phyloP scores from a whole-genome alignment of 2,888 invertebrate genomes.

The Thyatira batis region DNA sequence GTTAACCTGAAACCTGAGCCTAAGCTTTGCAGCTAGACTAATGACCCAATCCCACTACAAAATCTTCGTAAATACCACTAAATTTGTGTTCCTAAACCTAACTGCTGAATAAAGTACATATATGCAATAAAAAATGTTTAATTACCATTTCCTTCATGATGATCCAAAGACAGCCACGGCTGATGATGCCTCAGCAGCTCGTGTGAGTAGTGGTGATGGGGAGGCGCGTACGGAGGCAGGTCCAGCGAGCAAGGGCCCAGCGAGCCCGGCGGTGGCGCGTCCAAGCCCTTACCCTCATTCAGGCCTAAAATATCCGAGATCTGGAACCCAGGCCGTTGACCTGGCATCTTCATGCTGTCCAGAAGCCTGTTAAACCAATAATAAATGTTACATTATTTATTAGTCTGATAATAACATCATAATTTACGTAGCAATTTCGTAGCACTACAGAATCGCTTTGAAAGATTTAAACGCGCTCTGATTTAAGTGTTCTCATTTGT shows the following conservation, averaged over 20 bases:
- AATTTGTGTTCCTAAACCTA: no score
- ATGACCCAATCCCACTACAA: no score
- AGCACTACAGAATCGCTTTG: background rate
- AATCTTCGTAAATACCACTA: no score
- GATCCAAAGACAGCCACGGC: constrained; percentile 71
- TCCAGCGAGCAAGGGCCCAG: constrained; percentile 60
- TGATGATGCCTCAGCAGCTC: constrained; percentile 73
- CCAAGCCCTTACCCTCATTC: constrained; percentile 85
- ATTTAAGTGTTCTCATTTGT: background rate
- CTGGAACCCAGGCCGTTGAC: constrained; percentile 92
- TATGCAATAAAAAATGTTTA: constrained; percentile 14
- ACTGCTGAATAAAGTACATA: no score
- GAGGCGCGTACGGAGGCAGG: constrained; percentile 66
- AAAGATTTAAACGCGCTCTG: constrained; percentile 39
- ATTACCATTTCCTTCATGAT: constrained; percentile 67
- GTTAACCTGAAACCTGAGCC: no score
- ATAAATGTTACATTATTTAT: constrained; percentile 7
- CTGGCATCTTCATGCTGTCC: constrained; percentile 92
- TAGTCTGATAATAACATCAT: background rate
- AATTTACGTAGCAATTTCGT: background rate
- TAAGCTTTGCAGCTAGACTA: no score
- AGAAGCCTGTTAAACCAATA: constrained; percentile 84
- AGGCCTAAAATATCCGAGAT: constrained; percentile 96
- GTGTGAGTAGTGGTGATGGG: constrained; percentile 68
- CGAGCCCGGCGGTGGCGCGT: constrained; percentile 52